phyloP scores from a whole-genome alignment of 2,797 vertebrate genomes.

The Tolypeutes matacus region DNA sequence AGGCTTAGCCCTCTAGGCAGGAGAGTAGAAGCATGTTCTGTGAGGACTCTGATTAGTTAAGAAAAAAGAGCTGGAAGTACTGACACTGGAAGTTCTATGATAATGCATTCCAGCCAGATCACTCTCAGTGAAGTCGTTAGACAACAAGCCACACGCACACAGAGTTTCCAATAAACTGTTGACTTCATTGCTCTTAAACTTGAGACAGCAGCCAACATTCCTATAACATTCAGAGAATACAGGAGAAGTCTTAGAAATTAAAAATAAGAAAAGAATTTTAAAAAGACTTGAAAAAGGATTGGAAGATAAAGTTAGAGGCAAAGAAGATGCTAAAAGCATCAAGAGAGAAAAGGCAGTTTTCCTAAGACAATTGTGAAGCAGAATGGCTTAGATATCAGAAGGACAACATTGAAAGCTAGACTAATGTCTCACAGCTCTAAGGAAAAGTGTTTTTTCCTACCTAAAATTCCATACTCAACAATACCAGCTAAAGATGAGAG shows the following conservation, averaged over 20 bases:
- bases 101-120: neutral
- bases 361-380: constrained; percentile 7
- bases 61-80: neutral
- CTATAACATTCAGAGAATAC: neutral
- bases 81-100: neutral
- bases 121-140: neutral
- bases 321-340: neutral
- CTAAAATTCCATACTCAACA: neutral
- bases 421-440: neutral
- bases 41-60: neutral
- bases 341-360: constrained; percentile 6
- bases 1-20: neutral
- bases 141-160: neutral
- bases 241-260: constrained; percentile 8
- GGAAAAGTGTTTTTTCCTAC: neutral
- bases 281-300: neutral
- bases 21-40: neutral
- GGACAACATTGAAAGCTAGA: neutral
- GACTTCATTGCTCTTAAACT: neutral
- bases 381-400: neutral
- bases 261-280: neutral
- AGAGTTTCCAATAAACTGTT: neutral
- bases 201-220: constrained; percentile 16
- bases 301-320: neutral
- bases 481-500: neutral